Conservation (phyloP, 2,888 invertebrate genomes). For the Chymomyza fuscimana region DNA sequence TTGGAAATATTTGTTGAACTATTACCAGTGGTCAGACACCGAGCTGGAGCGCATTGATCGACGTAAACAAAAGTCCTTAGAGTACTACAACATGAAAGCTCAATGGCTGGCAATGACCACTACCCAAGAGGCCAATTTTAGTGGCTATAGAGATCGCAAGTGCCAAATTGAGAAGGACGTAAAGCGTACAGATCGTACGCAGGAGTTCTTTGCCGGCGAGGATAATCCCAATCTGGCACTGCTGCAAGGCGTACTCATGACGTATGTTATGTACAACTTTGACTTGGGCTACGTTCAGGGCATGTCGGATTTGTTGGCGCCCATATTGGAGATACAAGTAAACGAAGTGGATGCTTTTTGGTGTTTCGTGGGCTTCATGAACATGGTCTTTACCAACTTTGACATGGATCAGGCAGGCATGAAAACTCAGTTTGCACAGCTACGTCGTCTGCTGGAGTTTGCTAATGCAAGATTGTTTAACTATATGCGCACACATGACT, state of each 20-base stretch:
- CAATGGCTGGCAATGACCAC: constrained; percentile 96
- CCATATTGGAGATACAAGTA: constrained; percentile 89
- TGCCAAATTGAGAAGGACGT: constrained; percentile 98
- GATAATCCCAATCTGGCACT: constrained; percentile 92
- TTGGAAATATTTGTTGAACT: constrained; percentile 97
- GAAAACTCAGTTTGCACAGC: constrained; percentile 93
- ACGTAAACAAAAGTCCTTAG: constrained; percentile 87
- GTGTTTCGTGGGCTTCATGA: constrained; percentile 99
- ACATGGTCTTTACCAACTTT: constrained; percentile 94
- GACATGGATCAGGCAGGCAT: constrained; percentile 98
- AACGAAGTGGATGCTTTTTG: constrained; percentile 98
- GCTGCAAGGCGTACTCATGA: constrained; percentile 96
- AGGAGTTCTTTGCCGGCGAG: constrained; percentile 95
- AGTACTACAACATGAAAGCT: constrained; percentile 96
- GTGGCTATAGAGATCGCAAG: constrained; percentile 93
- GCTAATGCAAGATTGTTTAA: constrained; percentile 91
- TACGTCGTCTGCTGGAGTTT: constrained; percentile 90
- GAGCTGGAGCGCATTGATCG: constrained; percentile 85
- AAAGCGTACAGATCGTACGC: constrained; percentile 94
- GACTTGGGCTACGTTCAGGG: constrained; percentile 98
- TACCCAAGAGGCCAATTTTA: constrained; percentile 92
- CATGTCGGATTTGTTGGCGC: constrained; percentile 98
- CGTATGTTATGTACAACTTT: constrained; percentile 99
- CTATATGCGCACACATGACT: constrained; percentile 85
- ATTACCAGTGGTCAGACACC: constrained; percentile 91